phyloP scores from a whole-genome alignment of 2,113 vertebrate genomes.

The Hucho hucho region DNA sequence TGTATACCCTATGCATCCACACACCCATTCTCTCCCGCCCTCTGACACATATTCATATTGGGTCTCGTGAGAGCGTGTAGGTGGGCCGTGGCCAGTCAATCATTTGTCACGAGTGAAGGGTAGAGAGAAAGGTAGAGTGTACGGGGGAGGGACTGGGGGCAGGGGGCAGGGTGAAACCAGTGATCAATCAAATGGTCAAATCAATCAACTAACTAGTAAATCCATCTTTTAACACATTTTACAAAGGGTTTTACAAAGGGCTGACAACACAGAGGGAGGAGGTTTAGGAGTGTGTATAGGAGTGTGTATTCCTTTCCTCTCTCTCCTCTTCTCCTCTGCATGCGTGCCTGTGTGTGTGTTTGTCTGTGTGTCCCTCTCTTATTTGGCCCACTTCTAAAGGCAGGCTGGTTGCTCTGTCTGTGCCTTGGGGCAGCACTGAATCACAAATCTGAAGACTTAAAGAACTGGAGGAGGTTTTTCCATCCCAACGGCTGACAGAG shows the following conservation, averaged over 20 bases:
- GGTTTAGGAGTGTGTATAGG: no score
- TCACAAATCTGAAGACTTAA: slow-evolving; percentile 26
- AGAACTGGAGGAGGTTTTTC: slow-evolving; percentile 25
- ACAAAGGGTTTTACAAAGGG: not conserved
- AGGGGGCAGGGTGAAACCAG: no score
- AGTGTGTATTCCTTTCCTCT: no score
- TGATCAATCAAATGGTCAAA: not conserved
- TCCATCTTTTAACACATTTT: not conserved
- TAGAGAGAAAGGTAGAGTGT: not conserved
- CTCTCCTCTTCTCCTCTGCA: not conserved
- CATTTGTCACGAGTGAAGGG: not conserved
- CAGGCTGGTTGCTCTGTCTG: slow-evolving; percentile 11
- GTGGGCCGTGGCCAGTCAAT: not conserved
- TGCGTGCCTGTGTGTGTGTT: not conserved
- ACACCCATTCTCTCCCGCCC: no score
- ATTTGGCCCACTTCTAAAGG: slow-evolving; percentile 42
- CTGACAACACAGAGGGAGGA: not conserved
- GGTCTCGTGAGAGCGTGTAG: not conserved
- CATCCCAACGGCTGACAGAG: slow-evolving; percentile 17
- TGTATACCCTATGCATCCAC: no score
- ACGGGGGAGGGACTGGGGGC: not conserved
- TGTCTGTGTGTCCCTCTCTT: not conserved
- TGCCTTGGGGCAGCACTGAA: slow-evolving; percentile 34
- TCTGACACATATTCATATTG: no score
- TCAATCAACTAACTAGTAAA: not conserved